Base-by-base conservation (phyloP, 2,888 invertebrate genomes). In the Cybosia mesomella region DNA sequence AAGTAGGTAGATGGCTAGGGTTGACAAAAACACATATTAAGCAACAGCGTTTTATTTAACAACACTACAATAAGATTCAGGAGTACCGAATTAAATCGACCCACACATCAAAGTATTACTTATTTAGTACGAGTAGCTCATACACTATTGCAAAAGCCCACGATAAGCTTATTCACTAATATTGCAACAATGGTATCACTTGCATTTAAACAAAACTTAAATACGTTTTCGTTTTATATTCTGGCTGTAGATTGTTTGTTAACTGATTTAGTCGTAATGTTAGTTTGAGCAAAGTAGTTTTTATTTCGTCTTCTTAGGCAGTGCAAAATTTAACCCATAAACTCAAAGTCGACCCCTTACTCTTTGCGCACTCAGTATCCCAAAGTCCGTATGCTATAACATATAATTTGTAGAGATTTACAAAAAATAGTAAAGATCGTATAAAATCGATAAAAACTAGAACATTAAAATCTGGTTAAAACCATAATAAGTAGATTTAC, bases 141-240 rank as follows among this genome's bases (percentile, higher is more conserved):
- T 85, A 87, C 83, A 85, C 75, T 80, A 80, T 81, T 83, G 87
- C 87, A 85, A 83, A 87, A 86, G 85, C 86, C 85, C 82, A 84
- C 83, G 78, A 76, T 80, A 84, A 88, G 86, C 89, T 91, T 94
- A 92, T 64, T 77, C 79, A 81, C 93, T 94, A 95, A 89, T 95
- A 95, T 95, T 95, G 95, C 95, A 94, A 94, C 93, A 89, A 86
- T 86, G 85, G 83, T 94, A 94, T 95, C 95, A 95, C 95, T 91
- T 91, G 92, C 91, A 91, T 86, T 85, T 83, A 87, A 85, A 49
- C 78, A 81, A 74, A 72, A 75, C 82, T 83, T 82, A 72, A 74
- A 53, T 62, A 62, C n/a, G 15, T 39, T 64, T 64, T 36, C 55
- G 55, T 58, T 71, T 67, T 57, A 64, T 54, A 69, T 70, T 74